phyloP scores from a whole-genome alignment of 2,888 invertebrate genomes.

The Stenolophus ochropezus region DNA sequence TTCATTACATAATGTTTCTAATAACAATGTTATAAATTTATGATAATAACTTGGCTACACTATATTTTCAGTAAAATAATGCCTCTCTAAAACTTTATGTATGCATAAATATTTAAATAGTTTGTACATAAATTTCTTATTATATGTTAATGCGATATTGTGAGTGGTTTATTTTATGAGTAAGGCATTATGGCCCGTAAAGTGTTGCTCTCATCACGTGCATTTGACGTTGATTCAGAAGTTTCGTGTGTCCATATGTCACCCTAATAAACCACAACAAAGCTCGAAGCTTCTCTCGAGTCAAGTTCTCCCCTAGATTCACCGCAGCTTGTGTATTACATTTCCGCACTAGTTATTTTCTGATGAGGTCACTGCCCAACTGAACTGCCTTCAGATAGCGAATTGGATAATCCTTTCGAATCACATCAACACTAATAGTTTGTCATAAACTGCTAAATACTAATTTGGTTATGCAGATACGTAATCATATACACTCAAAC shows the following conservation, averaged over 20 bases:
- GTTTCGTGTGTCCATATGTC: constrained; percentile 54
- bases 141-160: neutral
- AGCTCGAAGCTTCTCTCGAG: constrained; percentile 19
- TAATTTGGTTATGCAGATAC: no score
- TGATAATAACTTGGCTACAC: neutral
- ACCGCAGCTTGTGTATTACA: constrained; percentile 8
- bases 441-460: neutral
- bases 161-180: neutral
- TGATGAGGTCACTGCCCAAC: neutral
- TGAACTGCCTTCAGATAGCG: neutral
- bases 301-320: constrained; percentile 4
- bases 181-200: neutral
- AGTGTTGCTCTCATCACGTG: constrained; percentile 6
- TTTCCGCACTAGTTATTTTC: constrained; percentile 8
- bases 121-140: neutral
- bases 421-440: neutral
- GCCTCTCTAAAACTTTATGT: neutral
- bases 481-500: no score
- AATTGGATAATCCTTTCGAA: neutral
- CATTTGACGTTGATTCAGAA: constrained; percentile 40
- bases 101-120: neutral
- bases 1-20: neutral
- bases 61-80: neutral
- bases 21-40: neutral
- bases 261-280: constrained; percentile 55